Evolutionary conservation across 2,888 invertebrate species (phyloP).

Genomic region (Sturmia bella): DNA sequence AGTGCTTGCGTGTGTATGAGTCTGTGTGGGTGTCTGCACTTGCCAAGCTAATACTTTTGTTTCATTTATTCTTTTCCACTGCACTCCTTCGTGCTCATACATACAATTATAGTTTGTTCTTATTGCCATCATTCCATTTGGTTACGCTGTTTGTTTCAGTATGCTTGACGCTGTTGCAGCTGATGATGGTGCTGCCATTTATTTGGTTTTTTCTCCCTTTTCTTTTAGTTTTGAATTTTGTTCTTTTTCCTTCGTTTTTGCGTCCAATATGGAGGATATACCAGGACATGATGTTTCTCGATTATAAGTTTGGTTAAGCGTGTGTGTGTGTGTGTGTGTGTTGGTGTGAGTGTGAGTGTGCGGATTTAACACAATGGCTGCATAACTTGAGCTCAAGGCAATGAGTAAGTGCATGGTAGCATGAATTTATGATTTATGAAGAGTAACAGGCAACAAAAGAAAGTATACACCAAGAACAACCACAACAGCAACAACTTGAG

Average conservation of each 20-base stretch:
- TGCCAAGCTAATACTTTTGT: conserved; percentile 65
- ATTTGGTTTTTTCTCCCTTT: background rate
- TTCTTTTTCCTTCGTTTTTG: background rate
- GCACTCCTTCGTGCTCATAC: conserved; percentile 30
- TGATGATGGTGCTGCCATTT: conserved; percentile 14
- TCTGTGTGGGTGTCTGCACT: conserved; percentile 21
- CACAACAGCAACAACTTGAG: conserved; percentile 38
- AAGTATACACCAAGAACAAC: conserved; percentile 31
- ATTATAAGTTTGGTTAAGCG: conserved; percentile 52
- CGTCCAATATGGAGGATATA: conserved; percentile 55
- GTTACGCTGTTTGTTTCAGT: conserved; percentile 37
- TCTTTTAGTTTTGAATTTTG: background rate
- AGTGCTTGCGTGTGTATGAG: background rate
- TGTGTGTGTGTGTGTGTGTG: background rate
- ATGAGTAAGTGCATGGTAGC: conserved; percentile 63
- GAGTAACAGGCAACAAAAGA: conserved; percentile 68
- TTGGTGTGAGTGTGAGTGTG: background rate
- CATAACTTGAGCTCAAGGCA: conserved; percentile 61
- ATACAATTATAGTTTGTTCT: conserved; percentile 16
- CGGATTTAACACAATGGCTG: conserved; percentile 48
- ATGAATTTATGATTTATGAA: conserved; percentile 70
- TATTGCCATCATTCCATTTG: conserved; percentile 38
- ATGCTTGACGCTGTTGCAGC: conserved; percentile 5
- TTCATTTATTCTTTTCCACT: conserved; percentile 50
- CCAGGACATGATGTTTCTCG: conserved; percentile 58